Percentiles rank a stretch among this genome's conserved stretches.
Evolutionary conservation across 2,113 vertebrate genomes (phyloP).

Genomic region (Notothenia coriiceps): DNA sequence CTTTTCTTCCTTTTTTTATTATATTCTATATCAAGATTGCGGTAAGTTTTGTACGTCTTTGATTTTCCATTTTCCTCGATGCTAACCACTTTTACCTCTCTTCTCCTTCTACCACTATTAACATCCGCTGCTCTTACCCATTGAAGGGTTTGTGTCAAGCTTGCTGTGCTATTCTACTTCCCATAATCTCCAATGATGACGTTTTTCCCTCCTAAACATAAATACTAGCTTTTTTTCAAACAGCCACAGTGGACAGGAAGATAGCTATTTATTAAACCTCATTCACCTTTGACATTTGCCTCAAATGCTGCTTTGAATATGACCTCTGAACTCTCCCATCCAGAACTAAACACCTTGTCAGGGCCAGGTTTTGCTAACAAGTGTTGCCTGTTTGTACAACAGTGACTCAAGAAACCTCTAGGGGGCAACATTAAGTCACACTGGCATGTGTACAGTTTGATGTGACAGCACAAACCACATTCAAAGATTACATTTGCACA

Average conservation of each 20-base stretch:
- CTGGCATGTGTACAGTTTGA: background rate
- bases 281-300: conserved; percentile 55
- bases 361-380: conserved; percentile 59
- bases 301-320: conserved; percentile 48
- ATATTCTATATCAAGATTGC: conserved; percentile 93
- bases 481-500: conserved; percentile 14
- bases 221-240: conserved; percentile 26
- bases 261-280: conserved; percentile 44
- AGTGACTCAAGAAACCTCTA: conserved; percentile 34
- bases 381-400: conserved; percentile 1
- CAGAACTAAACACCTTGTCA: conserved; percentile 47
- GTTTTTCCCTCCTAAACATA: conserved; percentile 30
- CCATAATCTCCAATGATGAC: conserved; percentile 50
- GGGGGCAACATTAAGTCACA: conserved; percentile 24
- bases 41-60: conserved; percentile 91
- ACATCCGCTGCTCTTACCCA: conserved; percentile 54
- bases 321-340: conserved; percentile 47
- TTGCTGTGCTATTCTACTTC: conserved; percentile 71
- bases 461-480: conserved; percentile 18
- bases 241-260: conserved; percentile 17
- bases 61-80: conserved; percentile 62
- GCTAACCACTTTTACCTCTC: conserved; percentile 69
- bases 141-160: conserved; percentile 53
- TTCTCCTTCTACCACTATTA: conserved; percentile 70
- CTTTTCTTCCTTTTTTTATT: conserved; percentile 86